Evolutionary conservation across 2,113 vertebrate genomes (phyloP), one percentile per base, ranked within the genome.

Genomic region (Chlorodrepanis virens): DNA sequence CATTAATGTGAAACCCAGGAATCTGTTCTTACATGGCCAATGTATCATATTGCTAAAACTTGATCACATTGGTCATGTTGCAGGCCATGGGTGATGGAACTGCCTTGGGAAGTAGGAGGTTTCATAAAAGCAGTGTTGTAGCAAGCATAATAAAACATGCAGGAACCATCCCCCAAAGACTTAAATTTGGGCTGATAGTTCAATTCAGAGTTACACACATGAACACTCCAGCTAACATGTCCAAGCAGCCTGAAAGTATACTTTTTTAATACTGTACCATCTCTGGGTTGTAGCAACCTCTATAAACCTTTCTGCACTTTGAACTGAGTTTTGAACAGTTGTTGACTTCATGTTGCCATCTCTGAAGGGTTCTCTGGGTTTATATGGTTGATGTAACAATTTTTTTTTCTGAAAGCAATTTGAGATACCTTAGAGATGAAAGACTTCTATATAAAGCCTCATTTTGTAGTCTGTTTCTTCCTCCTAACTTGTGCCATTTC

Each of bases 291-390:
- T 84, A 79, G 59, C 17, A 82, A 56, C 42, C 25, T 77, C 24
- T 33, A 1, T 47, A 90, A 74, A 90, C 60, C 31, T 64, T 74
- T 80, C 53, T 83, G 69, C 59, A 65, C 49, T 83, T 67, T 68
- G 77, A 88, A 88, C 78, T 78, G 37, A 54, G 24, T 21, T 88
- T 39, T 74, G 90, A 90, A 40, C 21, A 49, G 33, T 18, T 94
- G 54, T 31, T 92, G 86, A 70, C 59, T 56, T 72, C 40, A 3
- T 15, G 27, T 65, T 85, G 47, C 19, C 13, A 1, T 28, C 24
- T 81, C 60, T 91, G 71, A 89, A 91, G 76, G 22, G 24, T 92
- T 72, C 61, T 90, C 74, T 80, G 35, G 35, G 44, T 84, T 70
- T 91, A 24, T 50, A 4, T 33, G 64, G 63, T 92, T 78, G 56